Conservation (phyloP, 2,113 vertebrate genomes). For the Sebastes fasciatus region DNA sequence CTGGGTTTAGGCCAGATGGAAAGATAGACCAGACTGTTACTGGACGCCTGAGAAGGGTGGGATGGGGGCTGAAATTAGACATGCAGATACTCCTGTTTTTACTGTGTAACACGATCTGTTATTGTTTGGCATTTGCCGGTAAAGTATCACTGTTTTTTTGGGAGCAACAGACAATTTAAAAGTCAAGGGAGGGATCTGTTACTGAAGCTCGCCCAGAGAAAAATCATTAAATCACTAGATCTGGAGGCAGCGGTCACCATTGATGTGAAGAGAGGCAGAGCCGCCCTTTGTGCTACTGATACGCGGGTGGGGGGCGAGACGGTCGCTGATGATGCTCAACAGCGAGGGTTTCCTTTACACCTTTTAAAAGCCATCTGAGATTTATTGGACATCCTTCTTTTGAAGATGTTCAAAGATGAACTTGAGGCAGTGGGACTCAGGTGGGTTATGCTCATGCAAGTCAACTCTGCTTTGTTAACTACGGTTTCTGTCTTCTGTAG, state of each 20-base stretch:
- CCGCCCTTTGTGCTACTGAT: conserved; percentile 73
- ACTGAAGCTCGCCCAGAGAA: conserved; percentile 34
- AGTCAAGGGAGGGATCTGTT: conserved; percentile 37
- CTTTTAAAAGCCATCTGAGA: conserved; percentile 38
- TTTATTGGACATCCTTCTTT: conserved; percentile 64
- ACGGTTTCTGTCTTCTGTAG: neutral
- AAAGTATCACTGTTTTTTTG: conserved; percentile 31
- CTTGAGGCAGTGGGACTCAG: conserved; percentile 5
- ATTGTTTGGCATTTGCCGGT: conserved; percentile 53
- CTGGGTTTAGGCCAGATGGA: conserved; percentile 59
- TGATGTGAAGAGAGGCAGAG: conserved; percentile 68
- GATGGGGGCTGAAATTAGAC: conserved; percentile 43
- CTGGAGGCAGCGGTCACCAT: conserved; percentile 58
- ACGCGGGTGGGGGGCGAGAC: conserved; percentile 22
- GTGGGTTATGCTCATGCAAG: neutral
- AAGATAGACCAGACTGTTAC: conserved; percentile 47
- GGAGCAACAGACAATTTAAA: conserved; percentile 38
- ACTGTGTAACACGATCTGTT: conserved; percentile 39
- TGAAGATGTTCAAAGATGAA: conserved; percentile 63
- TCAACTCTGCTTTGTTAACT: conserved; percentile 6
- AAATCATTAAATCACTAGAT: conserved; percentile 73
- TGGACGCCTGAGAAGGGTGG: conserved; percentile 39
- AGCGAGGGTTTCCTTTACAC: conserved; percentile 53
- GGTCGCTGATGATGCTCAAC: conserved; percentile 34
- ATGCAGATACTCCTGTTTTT: conserved; percentile 48